phyloP scores from a whole-genome alignment of 2,888 invertebrate genomes.

The Hypolimnas misippus region DNA sequence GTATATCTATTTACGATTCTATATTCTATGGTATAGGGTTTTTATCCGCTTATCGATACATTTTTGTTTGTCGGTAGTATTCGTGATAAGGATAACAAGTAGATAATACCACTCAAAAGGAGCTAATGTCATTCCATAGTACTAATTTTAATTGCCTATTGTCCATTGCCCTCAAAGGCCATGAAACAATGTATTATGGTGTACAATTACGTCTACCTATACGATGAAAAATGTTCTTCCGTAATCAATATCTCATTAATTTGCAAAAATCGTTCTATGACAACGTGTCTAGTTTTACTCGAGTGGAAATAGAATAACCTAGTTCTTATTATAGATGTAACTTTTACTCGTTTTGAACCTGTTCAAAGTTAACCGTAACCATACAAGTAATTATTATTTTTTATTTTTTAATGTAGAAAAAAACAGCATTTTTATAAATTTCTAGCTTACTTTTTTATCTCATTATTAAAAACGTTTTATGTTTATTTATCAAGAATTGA shows the following conservation, averaged over 20 bases:
- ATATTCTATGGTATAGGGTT: not conserved
- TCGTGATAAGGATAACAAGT: conserved; percentile 27
- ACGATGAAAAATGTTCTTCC: not conserved
- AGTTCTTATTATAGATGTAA: not conserved
- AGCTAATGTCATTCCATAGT: conserved; percentile 33
- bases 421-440: no score
- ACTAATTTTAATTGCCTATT: conserved; percentile 41
- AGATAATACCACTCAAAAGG: conserved; percentile 14
- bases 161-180: conserved; percentile 24
- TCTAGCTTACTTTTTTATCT: no score
- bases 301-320: no score
- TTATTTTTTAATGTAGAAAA: no score
- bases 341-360: not conserved
- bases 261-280: not conserved
- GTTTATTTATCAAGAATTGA: no score
- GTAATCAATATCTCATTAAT: not conserved
- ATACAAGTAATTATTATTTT: no score
- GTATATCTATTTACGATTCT: conserved; percentile 4
- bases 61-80: not conserved
- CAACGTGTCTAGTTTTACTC: no score
- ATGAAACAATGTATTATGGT: conserved; percentile 18
- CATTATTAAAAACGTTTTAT: no score
- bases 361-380: not conserved
- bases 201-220: not conserved
- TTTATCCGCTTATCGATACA: not conserved